phyloP scores from a whole-genome alignment of 2,113 vertebrate species.

The Phalacrocorax carbo region DNA sequence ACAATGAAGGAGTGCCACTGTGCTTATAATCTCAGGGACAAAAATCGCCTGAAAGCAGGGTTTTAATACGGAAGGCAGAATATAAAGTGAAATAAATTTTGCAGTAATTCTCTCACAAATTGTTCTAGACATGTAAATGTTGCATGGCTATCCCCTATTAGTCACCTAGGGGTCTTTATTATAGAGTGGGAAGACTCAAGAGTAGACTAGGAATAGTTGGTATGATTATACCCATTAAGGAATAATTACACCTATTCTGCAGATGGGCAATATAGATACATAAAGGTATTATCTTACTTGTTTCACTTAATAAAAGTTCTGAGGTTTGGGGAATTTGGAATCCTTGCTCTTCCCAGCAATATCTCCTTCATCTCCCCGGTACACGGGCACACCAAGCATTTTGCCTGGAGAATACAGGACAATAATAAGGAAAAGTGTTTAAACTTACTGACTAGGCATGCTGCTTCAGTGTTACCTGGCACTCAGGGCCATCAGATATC shows the following conservation, averaged over 20 bases:
- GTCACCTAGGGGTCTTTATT: background rate
- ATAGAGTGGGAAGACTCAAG: background rate
- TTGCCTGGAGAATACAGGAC: background rate
- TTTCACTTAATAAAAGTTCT: background rate
- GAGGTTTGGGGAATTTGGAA: background rate
- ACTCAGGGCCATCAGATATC: background rate
- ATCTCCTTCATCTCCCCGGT: background rate
- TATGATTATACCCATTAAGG: background rate
- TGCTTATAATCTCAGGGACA: background rate
- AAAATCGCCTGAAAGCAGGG: background rate
- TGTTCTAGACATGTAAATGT: background rate
- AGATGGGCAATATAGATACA: background rate
- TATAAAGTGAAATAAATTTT: constrained; percentile 1
- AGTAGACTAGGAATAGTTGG: background rate
- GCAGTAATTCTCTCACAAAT: background rate
- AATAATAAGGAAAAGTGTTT: background rate
- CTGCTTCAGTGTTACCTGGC: background rate
- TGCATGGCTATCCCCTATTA: background rate
- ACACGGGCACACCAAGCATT: background rate
- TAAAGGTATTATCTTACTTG: background rate
- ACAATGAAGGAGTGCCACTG: constrained; percentile 34
- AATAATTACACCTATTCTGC: background rate
- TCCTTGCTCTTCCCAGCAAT: background rate
- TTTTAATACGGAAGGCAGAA: background rate
- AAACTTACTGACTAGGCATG: background rate